A percentile compares a stretch with the other conserved stretches of the same genome.
Evolutionary conservation across 2,888 invertebrate species (phyloP).

Genomic region (Pseudococcus longispinus): DNA sequence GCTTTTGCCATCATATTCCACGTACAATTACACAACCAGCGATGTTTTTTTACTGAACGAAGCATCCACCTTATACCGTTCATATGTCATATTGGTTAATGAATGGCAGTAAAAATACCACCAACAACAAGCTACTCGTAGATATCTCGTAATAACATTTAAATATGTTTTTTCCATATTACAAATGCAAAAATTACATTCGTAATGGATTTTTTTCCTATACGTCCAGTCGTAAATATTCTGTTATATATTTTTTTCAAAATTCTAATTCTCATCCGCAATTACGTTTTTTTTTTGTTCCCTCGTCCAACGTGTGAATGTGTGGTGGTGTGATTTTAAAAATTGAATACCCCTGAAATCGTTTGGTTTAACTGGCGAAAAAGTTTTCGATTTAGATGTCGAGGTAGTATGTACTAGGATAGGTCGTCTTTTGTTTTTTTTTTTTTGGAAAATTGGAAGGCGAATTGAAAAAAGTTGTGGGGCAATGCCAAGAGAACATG

Average conservation of each 20-base stretch:
- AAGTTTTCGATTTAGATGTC: background rate
- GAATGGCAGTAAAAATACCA: background rate
- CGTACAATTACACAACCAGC: background rate
- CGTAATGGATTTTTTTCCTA: background rate
- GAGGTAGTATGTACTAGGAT: too few species aligned
- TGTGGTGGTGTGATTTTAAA: background rate
- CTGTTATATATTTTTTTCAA: background rate
- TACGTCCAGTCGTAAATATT: background rate
- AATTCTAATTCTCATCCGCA: background rate
- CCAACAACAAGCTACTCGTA: background rate
- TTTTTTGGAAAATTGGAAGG: too few species aligned
- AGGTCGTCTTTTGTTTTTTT: too few species aligned
- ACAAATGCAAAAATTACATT: conserved; percentile 1
- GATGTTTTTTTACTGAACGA: background rate
- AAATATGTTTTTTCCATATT: background rate
- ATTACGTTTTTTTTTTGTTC: background rate
- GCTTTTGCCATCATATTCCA: background rate
- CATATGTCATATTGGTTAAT: conserved; percentile 6
- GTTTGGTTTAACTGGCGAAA: background rate
- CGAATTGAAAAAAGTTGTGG: too few species aligned
- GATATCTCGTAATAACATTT: background rate
- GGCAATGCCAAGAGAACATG: too few species aligned
- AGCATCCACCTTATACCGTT: background rate
- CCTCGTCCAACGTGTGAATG: background rate
- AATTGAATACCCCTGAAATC: background rate